Evolutionary conservation across 1,140 invertebrate species (phyloP).

Genomic region (Hormaphis cornu): DNA sequence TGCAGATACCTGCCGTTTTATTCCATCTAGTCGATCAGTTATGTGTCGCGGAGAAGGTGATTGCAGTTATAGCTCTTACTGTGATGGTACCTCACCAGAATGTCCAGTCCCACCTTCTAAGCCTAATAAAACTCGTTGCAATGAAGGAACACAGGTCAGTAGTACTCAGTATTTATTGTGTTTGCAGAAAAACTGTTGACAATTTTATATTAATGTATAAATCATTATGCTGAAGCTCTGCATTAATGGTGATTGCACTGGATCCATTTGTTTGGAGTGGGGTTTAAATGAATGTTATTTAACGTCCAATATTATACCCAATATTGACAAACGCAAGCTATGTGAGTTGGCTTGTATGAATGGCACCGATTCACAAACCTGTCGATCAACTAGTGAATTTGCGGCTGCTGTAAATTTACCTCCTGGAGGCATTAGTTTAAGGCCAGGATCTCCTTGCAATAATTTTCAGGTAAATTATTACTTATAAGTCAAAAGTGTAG

Average conservation of each 20-base stretch:
- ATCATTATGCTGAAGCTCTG: conserved; percentile 59
- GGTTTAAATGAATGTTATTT: conserved; percentile 92
- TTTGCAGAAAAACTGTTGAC: not conserved
- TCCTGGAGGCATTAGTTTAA: conserved; percentile 73
- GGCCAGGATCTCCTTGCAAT: conserved; percentile 93
- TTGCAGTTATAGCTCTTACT: conserved; percentile 74
- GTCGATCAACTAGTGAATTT: conserved; percentile 77
- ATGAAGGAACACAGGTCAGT: conserved; percentile 62
- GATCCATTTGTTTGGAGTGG: conserved; percentile 91
- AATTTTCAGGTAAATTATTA: conserved; percentile 72
- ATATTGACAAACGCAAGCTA: conserved; percentile 74
- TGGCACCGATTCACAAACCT: conserved; percentile 63
- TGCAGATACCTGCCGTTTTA: conserved; percentile 70
- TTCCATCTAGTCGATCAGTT: conserved; percentile 51
- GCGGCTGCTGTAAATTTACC: conserved; percentile 63
- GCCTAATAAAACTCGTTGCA: conserved; percentile 73
- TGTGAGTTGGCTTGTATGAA: conserved; percentile 95
- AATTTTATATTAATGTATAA: conserved; percentile 33
- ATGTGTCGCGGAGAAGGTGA: conserved; percentile 78
- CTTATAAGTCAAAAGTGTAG: not conserved
- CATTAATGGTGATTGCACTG: conserved; percentile 83
- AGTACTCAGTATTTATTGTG: not conserved
- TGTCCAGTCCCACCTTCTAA: conserved; percentile 73
- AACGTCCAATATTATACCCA: conserved; percentile 71
- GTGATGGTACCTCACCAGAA: conserved; percentile 72